Conservation (phyloP, 2,888 invertebrate genomes). For the Agonopterix subpropinquella region DNA sequence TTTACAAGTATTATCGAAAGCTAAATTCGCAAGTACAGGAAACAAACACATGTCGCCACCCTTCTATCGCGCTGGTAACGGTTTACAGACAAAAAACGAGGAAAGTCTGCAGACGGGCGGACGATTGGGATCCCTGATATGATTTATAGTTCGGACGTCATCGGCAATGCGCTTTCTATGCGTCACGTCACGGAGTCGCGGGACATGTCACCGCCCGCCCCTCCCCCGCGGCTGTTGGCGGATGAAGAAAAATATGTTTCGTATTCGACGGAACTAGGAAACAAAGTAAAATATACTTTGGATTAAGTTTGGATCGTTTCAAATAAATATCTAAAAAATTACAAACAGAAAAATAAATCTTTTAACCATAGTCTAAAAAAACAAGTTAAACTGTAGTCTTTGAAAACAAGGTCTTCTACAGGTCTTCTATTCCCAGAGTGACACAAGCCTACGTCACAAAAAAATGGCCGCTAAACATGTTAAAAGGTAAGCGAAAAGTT, state of each 20-base stretch:
- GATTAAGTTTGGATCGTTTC: too few relatives aligned
- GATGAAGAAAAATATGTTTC: slow-evolving; percentile 36
- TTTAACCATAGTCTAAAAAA: too few relatives aligned
- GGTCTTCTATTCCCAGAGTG: too few relatives aligned
- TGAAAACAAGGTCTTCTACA: too few relatives aligned
- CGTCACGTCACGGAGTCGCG: slow-evolving; percentile 62
- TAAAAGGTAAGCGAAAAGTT: too few relatives aligned
- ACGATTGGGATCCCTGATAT: slow-evolving; percentile 64
- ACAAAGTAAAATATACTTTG: too few relatives aligned
- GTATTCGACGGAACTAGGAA: too few relatives aligned
- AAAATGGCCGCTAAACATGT: too few relatives aligned
- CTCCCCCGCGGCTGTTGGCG: slow-evolving; percentile 21
- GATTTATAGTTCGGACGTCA: slow-evolving; percentile 73
- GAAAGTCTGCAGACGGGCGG: slow-evolving; percentile 54
- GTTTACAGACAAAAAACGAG: slow-evolving; percentile 69
- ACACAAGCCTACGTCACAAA: too few relatives aligned
- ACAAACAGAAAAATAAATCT: too few relatives aligned
- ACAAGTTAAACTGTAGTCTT: too few relatives aligned
- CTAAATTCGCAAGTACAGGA: slow-evolving; percentile 24
- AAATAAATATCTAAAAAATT: too few relatives aligned
- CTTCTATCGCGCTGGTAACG: slow-evolving; percentile 43
- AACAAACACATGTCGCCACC: slow-evolving; percentile 53
- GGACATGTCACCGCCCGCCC: slow-evolving; percentile 42
- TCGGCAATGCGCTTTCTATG: slow-evolving; percentile 68
- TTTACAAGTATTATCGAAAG: neutral